A percentile compares a stretch with the other conserved stretches of the same genome.
These are phyloP conservation scores for Myotis yumanensis DNA, from an alignment of 2,113 vertebrate species.

Conservation along the genomic window DNA sequence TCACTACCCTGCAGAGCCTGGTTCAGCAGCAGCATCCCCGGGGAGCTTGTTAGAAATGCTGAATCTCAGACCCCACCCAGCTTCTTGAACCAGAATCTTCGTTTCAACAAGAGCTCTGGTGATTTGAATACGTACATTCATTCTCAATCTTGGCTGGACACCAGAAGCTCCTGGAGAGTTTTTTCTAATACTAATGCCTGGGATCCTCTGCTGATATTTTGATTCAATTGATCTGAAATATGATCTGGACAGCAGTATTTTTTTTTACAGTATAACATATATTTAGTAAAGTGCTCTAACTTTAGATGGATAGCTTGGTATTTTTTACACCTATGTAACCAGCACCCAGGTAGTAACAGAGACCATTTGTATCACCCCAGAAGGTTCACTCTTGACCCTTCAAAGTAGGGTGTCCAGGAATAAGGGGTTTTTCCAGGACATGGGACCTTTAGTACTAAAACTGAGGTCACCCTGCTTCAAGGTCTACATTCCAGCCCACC, in stretches of 20 bases:
- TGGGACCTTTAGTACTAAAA: not conserved
- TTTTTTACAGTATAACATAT: not conserved
- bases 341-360: not conserved
- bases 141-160: not conserved
- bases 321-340: not conserved
- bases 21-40: not conserved
- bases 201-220: not conserved
- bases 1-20: not conserved
- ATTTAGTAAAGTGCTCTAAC: not conserved
- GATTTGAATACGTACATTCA: not conserved
- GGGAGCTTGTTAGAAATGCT: not conserved
- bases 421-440: not conserved
- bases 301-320: not conserved
- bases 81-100: not conserved
- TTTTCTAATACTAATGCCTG: not conserved
- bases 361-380: not conserved
- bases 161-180: not conserved
- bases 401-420: not conserved
- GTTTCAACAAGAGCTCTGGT: not conserved
- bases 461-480: not conserved
- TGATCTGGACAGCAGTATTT: not conserved
- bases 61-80: not conserved
- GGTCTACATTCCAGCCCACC: not conserved
- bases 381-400: not conserved
- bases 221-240: not conserved